Percentiles rank a stretch among this genome's conserved stretches.
These are phyloP conservation scores for Puffinus mauretanicus DNA, from an alignment of 2,113 vertebrate species.

Conservation along the genomic window DNA sequence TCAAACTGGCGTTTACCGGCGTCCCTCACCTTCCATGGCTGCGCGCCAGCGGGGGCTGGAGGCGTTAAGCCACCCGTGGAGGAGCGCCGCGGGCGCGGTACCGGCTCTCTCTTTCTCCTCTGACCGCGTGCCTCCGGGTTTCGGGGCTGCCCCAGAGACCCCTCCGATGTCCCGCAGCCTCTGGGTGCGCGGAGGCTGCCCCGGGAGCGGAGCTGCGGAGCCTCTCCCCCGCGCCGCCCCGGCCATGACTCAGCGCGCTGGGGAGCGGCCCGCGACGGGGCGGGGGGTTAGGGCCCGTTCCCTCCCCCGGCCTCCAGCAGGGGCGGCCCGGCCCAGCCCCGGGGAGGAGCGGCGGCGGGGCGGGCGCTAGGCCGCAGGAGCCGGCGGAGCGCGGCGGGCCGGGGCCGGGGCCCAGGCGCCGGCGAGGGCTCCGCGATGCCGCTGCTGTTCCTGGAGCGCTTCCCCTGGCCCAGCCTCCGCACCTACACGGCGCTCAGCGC, in stretches of 20 bases:
- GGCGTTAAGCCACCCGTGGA: background rate
- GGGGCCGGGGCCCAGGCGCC: too few relatives aligned
- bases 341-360: too few relatives aligned
- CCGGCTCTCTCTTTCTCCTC: accelerated
- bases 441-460: too few relatives aligned
- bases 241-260: slow-evolving; percentile 25
- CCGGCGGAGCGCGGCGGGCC: too few relatives aligned
- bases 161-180: too few relatives aligned
- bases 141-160: too few relatives aligned
- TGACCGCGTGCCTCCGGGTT: accelerated
- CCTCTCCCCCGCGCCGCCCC: background rate
- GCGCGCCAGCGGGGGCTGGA: accelerated
- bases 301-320: background rate
- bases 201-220: background rate
- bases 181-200: background rate
- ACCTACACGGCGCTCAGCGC: too few relatives aligned
- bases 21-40: background rate
- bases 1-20: background rate
- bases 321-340: background rate
- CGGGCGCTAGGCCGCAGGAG: too few relatives aligned
- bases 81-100: background rate
- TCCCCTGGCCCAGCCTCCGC: too few relatives aligned
- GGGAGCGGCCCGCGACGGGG: background rate
- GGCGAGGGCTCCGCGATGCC: too few relatives aligned
- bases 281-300: background rate